phyloP scores from a whole-genome alignment of 37 sponge, comb jelly and placozoan species.

The Chondrosia reniformis region DNA sequence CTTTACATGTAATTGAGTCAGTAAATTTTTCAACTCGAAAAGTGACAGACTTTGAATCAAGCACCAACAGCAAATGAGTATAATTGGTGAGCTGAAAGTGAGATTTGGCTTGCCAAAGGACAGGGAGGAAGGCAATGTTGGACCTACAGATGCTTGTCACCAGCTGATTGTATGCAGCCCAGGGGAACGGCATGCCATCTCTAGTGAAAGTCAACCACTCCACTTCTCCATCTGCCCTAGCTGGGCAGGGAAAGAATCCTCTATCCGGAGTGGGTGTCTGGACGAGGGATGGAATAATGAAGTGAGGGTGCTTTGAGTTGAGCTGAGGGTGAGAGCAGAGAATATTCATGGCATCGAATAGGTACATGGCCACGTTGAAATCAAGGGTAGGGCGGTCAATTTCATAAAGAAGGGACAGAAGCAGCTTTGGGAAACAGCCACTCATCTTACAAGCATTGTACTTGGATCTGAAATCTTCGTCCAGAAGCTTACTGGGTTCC shows the following conservation, averaged over 20 bases:
- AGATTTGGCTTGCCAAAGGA: background rate
- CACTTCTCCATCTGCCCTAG: background rate
- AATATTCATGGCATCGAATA: constrained; percentile 14
- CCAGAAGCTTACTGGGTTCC: background rate
- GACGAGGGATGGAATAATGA: constrained; percentile 18
- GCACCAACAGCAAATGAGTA: background rate
- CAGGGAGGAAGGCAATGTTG: background rate
- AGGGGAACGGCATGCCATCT: constrained; percentile 1
- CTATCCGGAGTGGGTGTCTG: background rate
- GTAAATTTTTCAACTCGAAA: constrained; percentile 7
- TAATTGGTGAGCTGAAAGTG: constrained; percentile 17
- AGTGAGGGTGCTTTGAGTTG: background rate
- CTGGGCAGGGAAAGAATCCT: background rate
- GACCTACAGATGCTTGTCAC: background rate
- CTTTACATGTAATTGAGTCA: background rate
- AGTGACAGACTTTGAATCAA: background rate
- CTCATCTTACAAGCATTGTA: background rate
- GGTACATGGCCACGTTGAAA: constrained; percentile 3
- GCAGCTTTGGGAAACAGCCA: background rate
- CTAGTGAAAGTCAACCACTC: constrained; percentile 6
- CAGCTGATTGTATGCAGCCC: constrained; percentile 18
- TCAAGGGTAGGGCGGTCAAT: background rate
- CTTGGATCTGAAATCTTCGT: background rate
- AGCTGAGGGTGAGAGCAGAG: constrained; percentile 4
- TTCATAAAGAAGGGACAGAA: constrained; percentile 1